Conservation (phyloP, 2,113 vertebrate species). For the Corythaixoides concolor region DNA sequence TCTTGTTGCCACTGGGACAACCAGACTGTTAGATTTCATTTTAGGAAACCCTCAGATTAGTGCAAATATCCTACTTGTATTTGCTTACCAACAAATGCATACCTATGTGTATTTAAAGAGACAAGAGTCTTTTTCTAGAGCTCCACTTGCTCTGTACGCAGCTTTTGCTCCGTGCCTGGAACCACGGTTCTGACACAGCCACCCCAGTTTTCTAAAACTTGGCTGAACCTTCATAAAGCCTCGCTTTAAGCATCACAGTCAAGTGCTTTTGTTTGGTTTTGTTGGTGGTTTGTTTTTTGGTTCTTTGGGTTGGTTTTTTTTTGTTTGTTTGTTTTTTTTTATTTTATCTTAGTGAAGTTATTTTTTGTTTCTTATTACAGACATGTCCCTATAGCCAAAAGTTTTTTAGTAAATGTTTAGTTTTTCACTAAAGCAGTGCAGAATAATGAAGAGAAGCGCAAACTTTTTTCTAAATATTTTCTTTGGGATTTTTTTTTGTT, state of each 20-base stretch:
- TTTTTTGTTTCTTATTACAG: neutral
- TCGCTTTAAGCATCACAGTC: neutral
- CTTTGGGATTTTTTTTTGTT: too few relatives aligned
- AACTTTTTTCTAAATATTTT: neutral
- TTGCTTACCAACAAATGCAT: neutral
- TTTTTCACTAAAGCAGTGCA: neutral
- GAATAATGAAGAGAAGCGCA: neutral
- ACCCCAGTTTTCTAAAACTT: neutral
- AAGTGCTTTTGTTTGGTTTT: neutral
- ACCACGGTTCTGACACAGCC: neutral
- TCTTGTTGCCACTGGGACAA: neutral
- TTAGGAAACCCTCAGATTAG: neutral
- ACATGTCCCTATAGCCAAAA: neutral
- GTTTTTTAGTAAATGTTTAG: neutral
- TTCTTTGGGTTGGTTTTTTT: fast-evolving
- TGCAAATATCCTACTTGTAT: neutral
- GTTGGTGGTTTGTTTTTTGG: too few relatives aligned
- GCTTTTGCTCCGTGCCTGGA: neutral
- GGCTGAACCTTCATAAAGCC: neutral
- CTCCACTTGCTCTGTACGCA: neutral
- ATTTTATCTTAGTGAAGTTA: neutral
- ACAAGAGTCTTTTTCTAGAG: neutral
- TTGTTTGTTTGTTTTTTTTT: too few relatives aligned
- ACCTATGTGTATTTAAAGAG: neutral
- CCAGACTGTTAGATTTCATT: neutral